A percentile compares a stretch with the other conserved stretches of the same genome.
These are phyloP conservation scores for Xenentodon cancila DNA, from an alignment of 2,797 vertebrate species.

Conservation along the genomic window DNA sequence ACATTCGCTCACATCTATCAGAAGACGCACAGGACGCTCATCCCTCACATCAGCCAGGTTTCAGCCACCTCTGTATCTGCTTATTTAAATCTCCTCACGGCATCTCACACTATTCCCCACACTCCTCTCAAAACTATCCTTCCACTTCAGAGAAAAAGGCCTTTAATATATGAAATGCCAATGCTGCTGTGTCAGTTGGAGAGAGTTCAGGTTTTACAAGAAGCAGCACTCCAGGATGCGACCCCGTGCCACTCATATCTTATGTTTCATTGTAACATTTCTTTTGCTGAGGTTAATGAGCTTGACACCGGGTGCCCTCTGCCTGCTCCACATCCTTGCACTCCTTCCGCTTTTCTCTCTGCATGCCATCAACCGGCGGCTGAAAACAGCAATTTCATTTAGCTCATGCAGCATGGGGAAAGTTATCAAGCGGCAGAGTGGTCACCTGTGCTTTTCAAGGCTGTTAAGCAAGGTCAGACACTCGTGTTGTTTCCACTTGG, in stretches of 20 bases:
- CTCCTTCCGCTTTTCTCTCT: slow-evolving; percentile 54
- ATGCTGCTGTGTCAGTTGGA: slow-evolving; percentile 66
- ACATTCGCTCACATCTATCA: slow-evolving; percentile 54
- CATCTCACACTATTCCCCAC: slow-evolving; percentile 50
- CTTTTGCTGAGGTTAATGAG: slow-evolving; percentile 78
- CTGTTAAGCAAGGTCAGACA: slow-evolving; percentile 87
- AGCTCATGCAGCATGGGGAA: slow-evolving; percentile 75
- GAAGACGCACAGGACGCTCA: slow-evolving; percentile 35
- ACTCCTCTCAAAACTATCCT: slow-evolving; percentile 42
- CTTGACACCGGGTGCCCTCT: slow-evolving; percentile 70
- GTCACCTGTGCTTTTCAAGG: slow-evolving; percentile 86
- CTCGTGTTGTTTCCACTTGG: slow-evolving; percentile 86
- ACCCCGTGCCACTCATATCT: slow-evolving; percentile 66
- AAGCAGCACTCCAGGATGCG: slow-evolving; percentile 70
- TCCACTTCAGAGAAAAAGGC: slow-evolving; percentile 55
- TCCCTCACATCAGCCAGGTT: slow-evolving; percentile 40
- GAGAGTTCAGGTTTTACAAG: slow-evolving; percentile 72
- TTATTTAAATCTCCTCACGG: slow-evolving; percentile 66
- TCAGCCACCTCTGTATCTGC: slow-evolving; percentile 49
- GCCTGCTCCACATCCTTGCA: slow-evolving; percentile 57
- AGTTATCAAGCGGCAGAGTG: slow-evolving; percentile 85
- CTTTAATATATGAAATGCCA: slow-evolving; percentile 69
- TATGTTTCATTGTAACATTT: slow-evolving; percentile 71
- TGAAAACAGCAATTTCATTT: slow-evolving; percentile 72
- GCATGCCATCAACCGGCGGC: slow-evolving; percentile 53